Percentiles rank a stretch among this genome's conserved stretches.
Evolutionary conservation across 2,797 vertebrate species (phyloP).

Genomic region (Pipistrellus nathusii): DNA sequence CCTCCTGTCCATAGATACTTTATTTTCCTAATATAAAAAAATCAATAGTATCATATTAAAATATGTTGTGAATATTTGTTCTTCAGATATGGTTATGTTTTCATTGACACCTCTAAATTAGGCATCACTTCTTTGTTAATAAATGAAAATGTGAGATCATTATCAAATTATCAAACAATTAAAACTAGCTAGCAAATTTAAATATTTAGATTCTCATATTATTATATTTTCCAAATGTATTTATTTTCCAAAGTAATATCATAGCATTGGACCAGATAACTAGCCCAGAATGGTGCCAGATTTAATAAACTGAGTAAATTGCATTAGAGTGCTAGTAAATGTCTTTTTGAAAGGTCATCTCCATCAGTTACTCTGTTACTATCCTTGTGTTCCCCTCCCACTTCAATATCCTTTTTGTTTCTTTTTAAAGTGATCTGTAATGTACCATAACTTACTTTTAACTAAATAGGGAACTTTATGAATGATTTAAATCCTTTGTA

Average conservation of each 20-base stretch:
- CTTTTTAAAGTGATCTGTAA: not conserved
- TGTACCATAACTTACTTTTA: conserved; percentile 30
- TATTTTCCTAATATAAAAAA: conserved; percentile 22
- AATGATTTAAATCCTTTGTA: conserved; percentile 40
- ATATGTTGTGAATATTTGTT: not conserved
- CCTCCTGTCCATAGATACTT: not conserved
- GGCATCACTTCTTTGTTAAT: not conserved
- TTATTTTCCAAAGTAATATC: conserved; percentile 42
- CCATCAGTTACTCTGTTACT: conserved; percentile 29
- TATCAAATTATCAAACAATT: conserved; percentile 52
- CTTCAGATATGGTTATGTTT: conserved; percentile 53
- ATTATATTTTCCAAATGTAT: not conserved
- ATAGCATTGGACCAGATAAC: not conserved
- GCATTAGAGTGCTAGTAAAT: conserved; percentile 43
- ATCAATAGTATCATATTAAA: not conserved
- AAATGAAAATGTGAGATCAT: conserved; percentile 58
- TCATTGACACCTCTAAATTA: not conserved
- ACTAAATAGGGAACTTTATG: conserved; percentile 59
- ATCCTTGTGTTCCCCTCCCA: not conserved
- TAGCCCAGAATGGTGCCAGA: conserved; percentile 23
- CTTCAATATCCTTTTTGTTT: not conserved
- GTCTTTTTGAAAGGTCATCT: conserved; percentile 57
- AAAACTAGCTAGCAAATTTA: conserved; percentile 15
- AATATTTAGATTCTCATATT: conserved; percentile 8
- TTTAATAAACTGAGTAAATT: conserved; percentile 51